A percentile compares a stretch with the other conserved stretches of the same genome.
Evolutionary conservation across 2,888 invertebrate genomes (phyloP).

Genomic region (Rotaria macrura): DNA sequence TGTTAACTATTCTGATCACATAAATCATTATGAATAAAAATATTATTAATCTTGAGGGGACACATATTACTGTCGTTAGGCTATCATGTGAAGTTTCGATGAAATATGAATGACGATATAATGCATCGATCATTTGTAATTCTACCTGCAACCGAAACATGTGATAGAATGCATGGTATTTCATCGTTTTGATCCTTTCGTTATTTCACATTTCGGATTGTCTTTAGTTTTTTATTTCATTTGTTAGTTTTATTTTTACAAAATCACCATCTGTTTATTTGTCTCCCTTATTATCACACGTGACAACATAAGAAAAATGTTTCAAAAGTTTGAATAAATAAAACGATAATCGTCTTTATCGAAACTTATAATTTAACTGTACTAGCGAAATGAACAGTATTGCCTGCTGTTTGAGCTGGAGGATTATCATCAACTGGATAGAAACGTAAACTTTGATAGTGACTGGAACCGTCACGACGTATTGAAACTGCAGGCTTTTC

Average conservation of each 20-base stretch:
- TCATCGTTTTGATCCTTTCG: too few relatives aligned
- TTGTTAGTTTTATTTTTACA: background rate
- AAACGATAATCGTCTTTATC: background rate
- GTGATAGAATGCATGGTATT: too few relatives aligned
- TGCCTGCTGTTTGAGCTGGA: background rate
- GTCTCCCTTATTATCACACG: background rate
- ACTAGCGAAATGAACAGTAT: background rate
- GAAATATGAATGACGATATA: too few relatives aligned
- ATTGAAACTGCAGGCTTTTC: background rate
- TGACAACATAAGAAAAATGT: background rate
- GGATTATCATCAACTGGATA: constrained; percentile 18
- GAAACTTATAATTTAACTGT: background rate
- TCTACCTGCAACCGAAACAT: too few relatives aligned
- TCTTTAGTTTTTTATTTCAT: too few relatives aligned
- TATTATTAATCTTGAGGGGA: too few relatives aligned
- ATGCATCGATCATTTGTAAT: too few relatives aligned
- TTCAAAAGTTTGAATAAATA: background rate
- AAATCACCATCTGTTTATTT: background rate
- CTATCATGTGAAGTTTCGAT: too few relatives aligned
- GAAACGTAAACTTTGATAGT: constrained; percentile 1
- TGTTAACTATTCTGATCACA: too few relatives aligned
- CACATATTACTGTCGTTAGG: too few relatives aligned
- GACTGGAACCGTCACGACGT: background rate
- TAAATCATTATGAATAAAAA: too few relatives aligned
- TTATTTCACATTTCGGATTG: too few relatives aligned